phyloP scores from a whole-genome alignment of 2,888 invertebrate genomes.

The Fissipunctia ypsillon region DNA sequence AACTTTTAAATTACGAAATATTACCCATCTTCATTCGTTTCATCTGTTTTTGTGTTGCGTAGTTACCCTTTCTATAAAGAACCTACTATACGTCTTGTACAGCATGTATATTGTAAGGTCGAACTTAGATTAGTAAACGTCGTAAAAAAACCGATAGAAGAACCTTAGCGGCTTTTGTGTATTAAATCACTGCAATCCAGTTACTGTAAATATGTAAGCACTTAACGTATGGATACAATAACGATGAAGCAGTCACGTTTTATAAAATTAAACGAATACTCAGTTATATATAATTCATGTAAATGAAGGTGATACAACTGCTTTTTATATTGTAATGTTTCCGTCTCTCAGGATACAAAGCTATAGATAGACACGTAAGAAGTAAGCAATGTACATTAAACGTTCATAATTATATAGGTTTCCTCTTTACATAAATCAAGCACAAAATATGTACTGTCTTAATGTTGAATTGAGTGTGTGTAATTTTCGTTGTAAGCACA shows the following conservation, averaged over 20 bases:
- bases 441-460: constrained; percentile 51
- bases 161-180: constrained; percentile 66
- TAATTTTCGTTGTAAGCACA: constrained; percentile 45
- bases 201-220: constrained; percentile 64
- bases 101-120: constrained; percentile 59
- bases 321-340: constrained; percentile 53
- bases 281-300: constrained; percentile 41
- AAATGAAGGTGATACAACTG: constrained; percentile 46
- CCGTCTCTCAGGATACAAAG: constrained; percentile 56
- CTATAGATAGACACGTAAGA: constrained; percentile 46
- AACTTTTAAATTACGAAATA: constrained; percentile 62
- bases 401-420: constrained; percentile 46
- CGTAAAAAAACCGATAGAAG: constrained; percentile 55
- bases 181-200: constrained; percentile 57
- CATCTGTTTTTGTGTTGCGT: constrained; percentile 67
- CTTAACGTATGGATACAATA: constrained; percentile 42
- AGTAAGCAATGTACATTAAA: constrained; percentile 52
- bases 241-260: constrained; percentile 21
- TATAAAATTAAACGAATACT: constrained; percentile 46
- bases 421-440: constrained; percentile 49
- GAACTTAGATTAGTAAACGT: constrained; percentile 61
- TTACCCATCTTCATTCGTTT: constrained; percentile 60
- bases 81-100: constrained; percentile 65
- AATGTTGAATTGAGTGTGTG: constrained; percentile 49
- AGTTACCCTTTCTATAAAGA: constrained; percentile 62